Base-by-base conservation (phyloP, 2,113 vertebrate genomes). In the Colistium nudipinnis region DNA sequence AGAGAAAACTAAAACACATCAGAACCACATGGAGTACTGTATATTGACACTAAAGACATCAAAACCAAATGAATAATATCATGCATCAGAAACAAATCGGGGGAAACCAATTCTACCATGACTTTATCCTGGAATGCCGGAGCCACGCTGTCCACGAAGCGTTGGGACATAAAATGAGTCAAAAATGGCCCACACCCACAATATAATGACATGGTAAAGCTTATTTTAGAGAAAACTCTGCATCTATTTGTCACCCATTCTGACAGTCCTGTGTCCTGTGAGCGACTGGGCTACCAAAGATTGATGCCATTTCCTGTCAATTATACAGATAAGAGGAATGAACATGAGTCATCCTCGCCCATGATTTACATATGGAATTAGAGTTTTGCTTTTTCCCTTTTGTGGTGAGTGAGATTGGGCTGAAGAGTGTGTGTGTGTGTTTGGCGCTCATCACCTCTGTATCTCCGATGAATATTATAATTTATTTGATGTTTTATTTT, bases 121-220 rank as follows among this genome's bases (percentile, higher is more conserved):
- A 57, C 28, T 33, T 55, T 39, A 19, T 30, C 43, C 20, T 33
- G 22, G 3, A 39, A 2, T 24, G 5, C 62, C 27, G 43, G 54
- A 73, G 70, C 38, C 63, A 13, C 12, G 25, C 39, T 56, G 54
- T 53, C 53, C 30, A 36, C 2, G 4, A 39, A 39, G 38, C 16
- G 38, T 80, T 79, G 60, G 25, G 47, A 38, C 1, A 9, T 61
- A 68, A n/a, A 73, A 76, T 22, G 45, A 74, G 56, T 28, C 27
- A 43, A 4, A 53, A 70, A 59, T 39, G 54, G 56, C 48, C 43
- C 70, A 66, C 67, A 22, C 63, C 31, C 67, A 70, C 24, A 19
- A 24, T 63, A 43, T 59, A 71, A 68, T 48, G 36, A 20, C 6
- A 7, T 16, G 74, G 59, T 78, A 27, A 47, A 68, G 27, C 7